Conservation (phyloP, 2,797 vertebrate genomes). For the Potorous gilbertii region DNA sequence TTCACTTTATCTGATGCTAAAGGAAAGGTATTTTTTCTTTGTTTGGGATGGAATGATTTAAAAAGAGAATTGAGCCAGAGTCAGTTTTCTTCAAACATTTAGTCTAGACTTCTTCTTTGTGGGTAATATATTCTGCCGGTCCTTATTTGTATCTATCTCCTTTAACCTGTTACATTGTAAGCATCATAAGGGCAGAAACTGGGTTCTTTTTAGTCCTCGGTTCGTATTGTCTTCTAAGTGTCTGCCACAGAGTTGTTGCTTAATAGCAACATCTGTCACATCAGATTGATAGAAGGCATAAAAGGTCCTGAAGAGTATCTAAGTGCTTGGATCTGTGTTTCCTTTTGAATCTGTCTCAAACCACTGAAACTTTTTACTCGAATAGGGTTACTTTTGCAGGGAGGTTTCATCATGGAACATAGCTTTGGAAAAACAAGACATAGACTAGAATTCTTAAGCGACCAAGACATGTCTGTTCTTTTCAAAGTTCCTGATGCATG, state of each 20-base stretch:
- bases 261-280: not conserved
- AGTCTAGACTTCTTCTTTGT: not conserved
- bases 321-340: slow-evolving; percentile 10
- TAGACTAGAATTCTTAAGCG: slow-evolving; percentile 3
- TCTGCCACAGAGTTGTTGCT: not conserved
- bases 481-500: not conserved
- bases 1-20: not conserved
- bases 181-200: not conserved
- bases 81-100: not conserved
- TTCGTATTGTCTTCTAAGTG: not conserved
- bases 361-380: not conserved
- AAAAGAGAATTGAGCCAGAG: not conserved
- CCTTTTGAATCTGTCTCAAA: not conserved
- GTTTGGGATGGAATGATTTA: not conserved
- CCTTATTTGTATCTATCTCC: not conserved
- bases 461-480: not conserved
- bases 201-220: not conserved
- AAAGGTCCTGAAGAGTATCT: not conserved
- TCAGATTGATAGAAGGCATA: not conserved
- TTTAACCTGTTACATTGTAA: not conserved
- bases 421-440: slow-evolving; percentile 48
- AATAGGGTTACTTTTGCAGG: slow-evolving; percentile 13
- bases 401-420: not conserved
- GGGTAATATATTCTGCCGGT: not conserved
- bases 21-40: not conserved